Evolutionary conservation across 2,797 vertebrate species (phyloP).

Genomic region (Alca torda): DNA sequence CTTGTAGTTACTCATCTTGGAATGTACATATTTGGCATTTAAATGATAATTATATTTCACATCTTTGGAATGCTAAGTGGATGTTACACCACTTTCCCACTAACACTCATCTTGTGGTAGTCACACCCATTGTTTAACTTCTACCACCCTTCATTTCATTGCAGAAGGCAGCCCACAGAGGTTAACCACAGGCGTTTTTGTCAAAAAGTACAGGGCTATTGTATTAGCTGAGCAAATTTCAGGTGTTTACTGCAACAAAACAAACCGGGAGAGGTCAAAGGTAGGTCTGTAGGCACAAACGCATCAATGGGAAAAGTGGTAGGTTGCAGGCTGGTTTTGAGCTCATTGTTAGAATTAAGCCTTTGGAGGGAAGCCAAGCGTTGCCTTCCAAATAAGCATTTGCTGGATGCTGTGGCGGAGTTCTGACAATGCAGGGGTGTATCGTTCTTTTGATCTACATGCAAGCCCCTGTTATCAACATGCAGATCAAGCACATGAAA

Average conservation of each 20-base stretch:
- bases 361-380: neutral
- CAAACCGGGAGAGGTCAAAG: neutral
- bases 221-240: constrained; percentile 3
- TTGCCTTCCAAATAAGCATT: neutral
- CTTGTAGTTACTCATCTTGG: constrained; percentile 47
- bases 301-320: neutral
- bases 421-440: neutral
- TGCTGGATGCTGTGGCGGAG: neutral
- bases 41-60: constrained; percentile 51
- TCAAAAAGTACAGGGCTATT: neutral
- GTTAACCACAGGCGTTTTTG: constrained; percentile 14
- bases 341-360: neutral
- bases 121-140: constrained; percentile 60
- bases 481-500: neutral
- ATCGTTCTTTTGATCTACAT: neutral
- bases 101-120: constrained; percentile 36
- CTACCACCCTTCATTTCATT: constrained; percentile 18
- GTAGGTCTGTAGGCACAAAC: neutral
- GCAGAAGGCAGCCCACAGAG: constrained; percentile 26
- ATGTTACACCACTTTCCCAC: constrained; percentile 62
- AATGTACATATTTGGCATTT: constrained; percentile 55
- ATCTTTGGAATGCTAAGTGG: constrained; percentile 56
- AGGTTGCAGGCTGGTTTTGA: neutral
- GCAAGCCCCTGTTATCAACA: neutral
- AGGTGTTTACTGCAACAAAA: neutral